These are phyloP conservation scores for Parazoanthus atlanticus DNA, from an alignment of 92 coral and sea anemone species.

Conservation along the genomic window DNA sequence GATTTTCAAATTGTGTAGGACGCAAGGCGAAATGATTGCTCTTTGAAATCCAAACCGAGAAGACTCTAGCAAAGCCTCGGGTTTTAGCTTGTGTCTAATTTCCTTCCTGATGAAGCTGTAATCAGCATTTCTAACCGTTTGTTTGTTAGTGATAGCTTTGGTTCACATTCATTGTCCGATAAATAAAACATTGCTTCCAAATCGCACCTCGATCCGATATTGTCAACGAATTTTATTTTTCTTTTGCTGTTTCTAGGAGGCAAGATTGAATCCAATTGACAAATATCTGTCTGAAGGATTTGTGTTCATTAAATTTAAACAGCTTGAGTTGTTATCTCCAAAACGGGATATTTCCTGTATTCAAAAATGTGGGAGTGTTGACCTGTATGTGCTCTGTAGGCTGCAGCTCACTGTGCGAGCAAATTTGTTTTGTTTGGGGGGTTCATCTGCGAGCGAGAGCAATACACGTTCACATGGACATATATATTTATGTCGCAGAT, in stretches of 20 bases:
- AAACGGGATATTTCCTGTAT: constrained; percentile 38
- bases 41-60: not conserved
- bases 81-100: not conserved
- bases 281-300: not conserved
- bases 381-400: not conserved
- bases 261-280: not conserved
- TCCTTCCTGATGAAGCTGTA: constrained; percentile 18
- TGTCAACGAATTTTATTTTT: constrained; percentile 1
- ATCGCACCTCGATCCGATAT: constrained; percentile 24
- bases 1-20: not conserved
- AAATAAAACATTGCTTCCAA: constrained; percentile 24
- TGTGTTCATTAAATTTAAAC: constrained; percentile 25
- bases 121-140: constrained; percentile 22
- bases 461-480: not conserved
- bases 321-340: constrained; percentile 5
- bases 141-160: constrained; percentile 17
- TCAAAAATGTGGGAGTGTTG: constrained; percentile 31
- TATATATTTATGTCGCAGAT: constrained; percentile 38
- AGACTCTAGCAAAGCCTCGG: not conserved
- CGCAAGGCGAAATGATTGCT: constrained; percentile 17
- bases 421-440: constrained; percentile 6
- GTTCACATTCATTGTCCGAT: constrained; percentile 11
- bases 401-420: constrained; percentile 2
- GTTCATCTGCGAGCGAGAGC: constrained; percentile 32
- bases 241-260: not conserved